These are phyloP conservation scores for Acrobasis consociella DNA, from an alignment of 2,888 invertebrate genomes.

Conservation along the genomic window DNA sequence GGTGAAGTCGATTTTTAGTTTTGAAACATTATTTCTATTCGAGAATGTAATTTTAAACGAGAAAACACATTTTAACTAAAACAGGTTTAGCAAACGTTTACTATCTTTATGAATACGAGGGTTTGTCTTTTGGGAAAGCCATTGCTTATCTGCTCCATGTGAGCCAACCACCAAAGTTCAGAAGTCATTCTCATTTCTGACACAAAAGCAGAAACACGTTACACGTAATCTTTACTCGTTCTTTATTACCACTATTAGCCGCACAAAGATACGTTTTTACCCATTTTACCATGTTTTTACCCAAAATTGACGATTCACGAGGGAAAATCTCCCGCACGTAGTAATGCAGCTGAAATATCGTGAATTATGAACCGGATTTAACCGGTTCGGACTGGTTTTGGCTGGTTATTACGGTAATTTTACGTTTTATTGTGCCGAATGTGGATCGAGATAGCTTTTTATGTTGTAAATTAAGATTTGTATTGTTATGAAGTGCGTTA, in stretches of 20 bases:
- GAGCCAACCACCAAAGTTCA: constrained; percentile 42
- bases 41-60: no score
- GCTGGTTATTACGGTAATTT: constrained; percentile 23
- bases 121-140: no score
- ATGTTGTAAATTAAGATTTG: constrained; percentile 11
- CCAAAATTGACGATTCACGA: constrained; percentile 43
- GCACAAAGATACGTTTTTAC: constrained; percentile 34
- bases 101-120: no score
- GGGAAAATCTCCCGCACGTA: constrained; percentile 43
- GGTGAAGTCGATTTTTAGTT: no score
- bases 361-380: constrained; percentile 9
- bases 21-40: no score
- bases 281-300: constrained; percentile 32
- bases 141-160: constrained; percentile 36
- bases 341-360: constrained; percentile 19
- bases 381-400: constrained; percentile 2
- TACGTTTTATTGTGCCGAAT: constrained; percentile 13
- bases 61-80: no score
- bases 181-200: constrained; percentile 52
- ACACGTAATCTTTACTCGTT: constrained; percentile 42
- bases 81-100: no score
- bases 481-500: constrained; percentile 12
- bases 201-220: constrained; percentile 47
- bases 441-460: constrained; percentile 10
- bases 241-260: constrained; percentile 45